Conservation (phyloP, 92 coral and sea anemone species). For the Porites cylindrica region DNA sequence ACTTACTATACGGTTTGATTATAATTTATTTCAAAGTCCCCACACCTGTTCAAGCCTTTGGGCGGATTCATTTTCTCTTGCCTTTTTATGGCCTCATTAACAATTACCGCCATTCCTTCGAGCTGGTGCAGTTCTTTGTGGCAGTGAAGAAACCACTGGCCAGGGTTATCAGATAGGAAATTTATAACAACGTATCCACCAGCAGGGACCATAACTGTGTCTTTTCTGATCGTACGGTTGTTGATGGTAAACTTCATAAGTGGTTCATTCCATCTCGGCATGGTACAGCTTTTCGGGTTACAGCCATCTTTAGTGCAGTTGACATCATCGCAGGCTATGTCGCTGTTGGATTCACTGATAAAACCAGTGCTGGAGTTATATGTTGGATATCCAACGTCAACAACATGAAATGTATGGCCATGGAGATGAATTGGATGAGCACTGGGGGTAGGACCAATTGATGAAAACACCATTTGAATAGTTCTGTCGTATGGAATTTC, state of each 20-base stretch:
- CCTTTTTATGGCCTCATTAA: conserved; percentile 41
- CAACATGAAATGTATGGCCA: conserved; percentile 80
- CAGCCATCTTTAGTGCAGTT: conserved; percentile 34
- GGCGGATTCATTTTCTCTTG: not conserved
- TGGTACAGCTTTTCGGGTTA: conserved; percentile 3
- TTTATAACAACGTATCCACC: conserved; percentile 63
- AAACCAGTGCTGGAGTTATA: conserved; percentile 60
- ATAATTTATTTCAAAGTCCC: conserved; percentile 31
- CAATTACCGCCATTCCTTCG: conserved; percentile 74
- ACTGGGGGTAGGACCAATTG: conserved; percentile 26
- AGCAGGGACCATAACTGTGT: conserved; percentile 49
- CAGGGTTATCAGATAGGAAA: conserved; percentile 73
- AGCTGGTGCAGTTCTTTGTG: conserved; percentile 74
- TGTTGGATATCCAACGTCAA: conserved; percentile 64
- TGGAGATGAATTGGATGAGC: conserved; percentile 75
- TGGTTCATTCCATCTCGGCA: conserved; percentile 60
- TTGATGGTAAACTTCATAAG: conserved; percentile 34
- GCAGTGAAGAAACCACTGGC: conserved; percentile 39
- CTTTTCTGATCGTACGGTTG: conserved; percentile 69
- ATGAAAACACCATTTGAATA: conserved; percentile 66
- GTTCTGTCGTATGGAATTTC: conserved; percentile 58
- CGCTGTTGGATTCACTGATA: conserved; percentile 47
- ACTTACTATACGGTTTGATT: too few relatives aligned
- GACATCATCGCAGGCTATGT: conserved; percentile 63
- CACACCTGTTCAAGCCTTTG: conserved; percentile 29